phyloP scores from a whole-genome alignment of 2,797 vertebrate genomes.

The Phataginus tricuspis region DNA sequence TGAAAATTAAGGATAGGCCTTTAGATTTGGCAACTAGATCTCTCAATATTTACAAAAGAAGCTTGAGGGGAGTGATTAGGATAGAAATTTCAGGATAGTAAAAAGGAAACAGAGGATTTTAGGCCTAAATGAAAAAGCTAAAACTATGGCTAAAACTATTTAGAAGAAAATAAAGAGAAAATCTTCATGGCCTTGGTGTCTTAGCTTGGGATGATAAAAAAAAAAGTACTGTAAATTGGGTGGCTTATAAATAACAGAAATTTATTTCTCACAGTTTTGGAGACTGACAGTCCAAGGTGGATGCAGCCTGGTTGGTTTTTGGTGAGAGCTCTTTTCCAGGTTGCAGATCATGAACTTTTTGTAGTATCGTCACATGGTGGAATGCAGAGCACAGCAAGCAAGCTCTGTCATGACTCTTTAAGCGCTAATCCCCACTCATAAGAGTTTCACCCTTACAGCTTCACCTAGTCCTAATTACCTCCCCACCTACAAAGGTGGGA shows the following conservation, averaged over 20 bases:
- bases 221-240: neutral
- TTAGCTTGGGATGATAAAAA: neutral
- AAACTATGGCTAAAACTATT: neutral
- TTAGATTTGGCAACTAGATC: neutral
- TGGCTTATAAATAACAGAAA: neutral
- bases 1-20: neutral
- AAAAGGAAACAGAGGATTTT: neutral
- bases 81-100: neutral
- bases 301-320: neutral
- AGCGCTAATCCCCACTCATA: neutral
- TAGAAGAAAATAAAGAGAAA: conserved; percentile 8
- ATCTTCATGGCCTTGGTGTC: neutral
- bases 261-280: neutral
- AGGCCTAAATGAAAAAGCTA: neutral
- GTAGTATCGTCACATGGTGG: neutral
- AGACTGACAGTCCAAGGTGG: neutral
- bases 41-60: neutral
- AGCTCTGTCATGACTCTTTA: neutral
- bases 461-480: neutral
- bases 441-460: neutral
- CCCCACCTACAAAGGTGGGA: neutral
- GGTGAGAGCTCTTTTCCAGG: neutral
- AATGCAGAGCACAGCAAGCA: neutral
- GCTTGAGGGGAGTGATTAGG: neutral
- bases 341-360: neutral